Evolutionary conservation across 2,888 invertebrate species (phyloP).

Genomic region (Cacoxenus indagator): DNA sequence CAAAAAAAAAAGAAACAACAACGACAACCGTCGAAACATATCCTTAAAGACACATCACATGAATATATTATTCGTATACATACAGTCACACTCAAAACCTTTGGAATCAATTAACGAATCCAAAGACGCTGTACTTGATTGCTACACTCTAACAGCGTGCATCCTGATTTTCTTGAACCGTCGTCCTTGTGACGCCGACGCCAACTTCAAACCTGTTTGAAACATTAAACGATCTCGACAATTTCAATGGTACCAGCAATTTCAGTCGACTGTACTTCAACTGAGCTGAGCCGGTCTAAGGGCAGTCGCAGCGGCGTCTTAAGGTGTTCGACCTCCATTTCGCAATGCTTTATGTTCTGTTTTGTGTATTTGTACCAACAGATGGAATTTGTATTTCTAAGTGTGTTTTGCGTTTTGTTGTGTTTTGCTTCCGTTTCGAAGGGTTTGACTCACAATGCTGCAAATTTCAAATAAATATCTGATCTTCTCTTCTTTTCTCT

Average conservation of each 20-base stretch:
- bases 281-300: neutral
- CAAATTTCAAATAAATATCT: no score
- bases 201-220: conserved; percentile 7
- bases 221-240: neutral
- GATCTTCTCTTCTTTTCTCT: no score
- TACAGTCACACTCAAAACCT: neutral
- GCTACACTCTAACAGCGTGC: neutral
- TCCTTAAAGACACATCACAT: neutral
- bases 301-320: neutral
- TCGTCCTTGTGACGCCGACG: neutral
- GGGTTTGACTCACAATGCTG: no score
- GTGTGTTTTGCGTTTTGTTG: neutral
- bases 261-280: neutral
- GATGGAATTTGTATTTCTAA: neutral
- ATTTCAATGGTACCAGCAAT: neutral
- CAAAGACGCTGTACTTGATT: neutral
- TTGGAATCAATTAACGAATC: neutral
- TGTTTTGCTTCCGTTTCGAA: neutral
- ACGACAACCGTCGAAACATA: neutral
- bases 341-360: neutral
- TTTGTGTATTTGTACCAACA: neutral
- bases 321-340: neutral
- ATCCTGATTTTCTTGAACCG: neutral
- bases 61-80: neutral
- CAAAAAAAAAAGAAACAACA: neutral